These are phyloP conservation scores for Denticeps clupeoides DNA, from an alignment of 2,797 vertebrate genomes.

Conservation along the genomic window DNA sequence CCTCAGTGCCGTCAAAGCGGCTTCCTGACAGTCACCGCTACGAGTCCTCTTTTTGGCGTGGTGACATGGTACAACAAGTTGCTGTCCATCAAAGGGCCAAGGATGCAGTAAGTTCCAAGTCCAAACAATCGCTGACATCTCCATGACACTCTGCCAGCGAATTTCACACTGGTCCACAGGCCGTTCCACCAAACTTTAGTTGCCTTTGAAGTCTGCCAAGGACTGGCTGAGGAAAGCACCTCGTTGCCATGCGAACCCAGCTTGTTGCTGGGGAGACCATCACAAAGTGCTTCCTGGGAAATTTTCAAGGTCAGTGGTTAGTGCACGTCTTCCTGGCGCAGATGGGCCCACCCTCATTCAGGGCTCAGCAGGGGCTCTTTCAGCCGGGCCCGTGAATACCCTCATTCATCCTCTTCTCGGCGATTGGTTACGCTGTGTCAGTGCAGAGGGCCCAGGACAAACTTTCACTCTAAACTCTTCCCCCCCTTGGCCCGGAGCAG, in stretches of 20 bases:
- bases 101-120: constrained; percentile 33
- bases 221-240: constrained; percentile 51
- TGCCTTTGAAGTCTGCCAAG: constrained; percentile 51
- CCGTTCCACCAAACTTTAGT: constrained; percentile 46
- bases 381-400: constrained; percentile 58
- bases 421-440: constrained; percentile 58
- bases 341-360: constrained; percentile 64
- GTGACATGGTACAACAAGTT: no score
- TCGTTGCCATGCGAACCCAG: constrained; percentile 61
- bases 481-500: constrained; percentile 26
- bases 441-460: constrained; percentile 52
- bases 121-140: constrained; percentile 40
- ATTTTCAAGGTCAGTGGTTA: constrained; percentile 72
- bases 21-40: no score
- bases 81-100: not conserved
- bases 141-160: constrained; percentile 35
- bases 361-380: constrained; percentile 59
- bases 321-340: constrained; percentile 64
- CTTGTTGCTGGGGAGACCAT: constrained; percentile 64
- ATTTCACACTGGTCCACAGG: constrained; percentile 47
- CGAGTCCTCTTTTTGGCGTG: no score
- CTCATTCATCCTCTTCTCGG: constrained; percentile 63
- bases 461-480: no score
- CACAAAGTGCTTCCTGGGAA: constrained; percentile 69
- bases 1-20: no score